Evolutionary conservation across 2,797 vertebrate species (phyloP).

Genomic region (Lagodon rhomboides): DNA sequence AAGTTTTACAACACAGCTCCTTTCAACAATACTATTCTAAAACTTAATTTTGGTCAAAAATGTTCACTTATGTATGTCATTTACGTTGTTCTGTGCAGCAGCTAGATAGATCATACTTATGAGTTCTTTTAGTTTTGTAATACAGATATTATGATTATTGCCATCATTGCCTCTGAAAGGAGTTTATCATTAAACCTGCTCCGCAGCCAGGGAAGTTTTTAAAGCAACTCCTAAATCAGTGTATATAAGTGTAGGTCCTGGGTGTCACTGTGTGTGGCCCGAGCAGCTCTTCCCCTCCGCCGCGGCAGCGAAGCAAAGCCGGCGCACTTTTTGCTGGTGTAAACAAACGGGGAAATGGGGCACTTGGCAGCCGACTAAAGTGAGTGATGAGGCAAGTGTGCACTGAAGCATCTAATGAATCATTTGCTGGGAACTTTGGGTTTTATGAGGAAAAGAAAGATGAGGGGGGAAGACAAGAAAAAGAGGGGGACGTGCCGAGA

Average conservation of each 20-base stretch:
- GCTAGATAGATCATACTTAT: background rate
- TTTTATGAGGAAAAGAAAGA: slow-evolving; percentile 81
- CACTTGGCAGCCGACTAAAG: slow-evolving; percentile 82
- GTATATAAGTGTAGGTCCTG: slow-evolving; percentile 65
- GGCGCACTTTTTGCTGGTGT: slow-evolving; percentile 78
- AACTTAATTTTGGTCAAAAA: slow-evolving; percentile 14
- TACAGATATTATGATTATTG: slow-evolving; percentile 40
- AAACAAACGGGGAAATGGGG: slow-evolving; percentile 85
- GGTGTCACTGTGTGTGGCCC: slow-evolving; percentile 82
- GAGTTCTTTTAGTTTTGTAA: slow-evolving; percentile 1
- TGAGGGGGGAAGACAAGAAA: slow-evolving; percentile 66
- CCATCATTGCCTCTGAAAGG: slow-evolving; percentile 40
- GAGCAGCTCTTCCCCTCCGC: slow-evolving; percentile 61
- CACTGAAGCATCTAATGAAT: slow-evolving; percentile 85
- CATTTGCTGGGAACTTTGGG: slow-evolving; percentile 79
- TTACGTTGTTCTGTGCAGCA: background rate
- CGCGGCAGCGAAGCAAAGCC: slow-evolving; percentile 71
- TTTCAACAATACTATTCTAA: background rate
- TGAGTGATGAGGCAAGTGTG: slow-evolving; percentile 84
- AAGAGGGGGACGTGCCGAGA: slow-evolving; percentile 59
- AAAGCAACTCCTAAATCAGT: slow-evolving; percentile 68
- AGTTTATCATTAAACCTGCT: slow-evolving; percentile 64
- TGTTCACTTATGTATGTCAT: background rate
- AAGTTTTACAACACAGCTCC: slow-evolving; percentile 25
- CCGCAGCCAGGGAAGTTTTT: slow-evolving; percentile 49